Conservation (phyloP, 2,797 vertebrate species). For the Leucoraja ocellata region DNA sequence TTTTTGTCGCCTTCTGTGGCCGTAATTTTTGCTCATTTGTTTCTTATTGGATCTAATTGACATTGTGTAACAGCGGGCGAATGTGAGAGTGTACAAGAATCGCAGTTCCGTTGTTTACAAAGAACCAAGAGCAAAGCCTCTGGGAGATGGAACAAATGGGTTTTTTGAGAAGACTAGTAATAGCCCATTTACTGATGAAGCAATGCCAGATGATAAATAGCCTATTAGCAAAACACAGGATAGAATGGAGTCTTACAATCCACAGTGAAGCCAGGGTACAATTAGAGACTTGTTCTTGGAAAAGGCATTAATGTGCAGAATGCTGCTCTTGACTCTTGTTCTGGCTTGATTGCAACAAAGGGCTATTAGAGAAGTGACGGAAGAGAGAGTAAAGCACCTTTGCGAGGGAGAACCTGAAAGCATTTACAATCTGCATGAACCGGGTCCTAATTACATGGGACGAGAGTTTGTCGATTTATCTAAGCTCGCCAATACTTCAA, state of each 20-base stretch:
- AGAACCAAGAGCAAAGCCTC: constrained; percentile 28
- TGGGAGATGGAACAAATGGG: constrained; percentile 27
- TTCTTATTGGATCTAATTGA: neutral
- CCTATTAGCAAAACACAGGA: constrained; percentile 1
- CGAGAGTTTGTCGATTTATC: neutral
- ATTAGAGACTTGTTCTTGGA: constrained; percentile 27
- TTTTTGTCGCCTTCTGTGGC: neutral
- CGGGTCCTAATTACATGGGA: neutral
- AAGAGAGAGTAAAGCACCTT: neutral
- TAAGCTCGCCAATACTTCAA: too few relatives aligned
- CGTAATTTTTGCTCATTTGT: neutral
- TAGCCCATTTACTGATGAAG: constrained; percentile 34
- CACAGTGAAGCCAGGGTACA: neutral
- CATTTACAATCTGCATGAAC: neutral
- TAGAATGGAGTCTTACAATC: neutral
- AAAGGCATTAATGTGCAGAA: neutral
- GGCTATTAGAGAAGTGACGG: neutral
- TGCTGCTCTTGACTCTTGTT: neutral
- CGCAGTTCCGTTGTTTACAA: constrained; percentile 15
- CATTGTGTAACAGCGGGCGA: constrained; percentile 20
- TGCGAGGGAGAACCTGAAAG: neutral
- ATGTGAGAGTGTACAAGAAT: constrained; percentile 7
- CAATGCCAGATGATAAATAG: constrained; percentile 28
- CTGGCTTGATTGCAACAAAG: neutral
- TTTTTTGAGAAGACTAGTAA: constrained; percentile 32